phyloP scores from a whole-genome alignment of 1,140 invertebrate genomes.

The Pinna nobilis region DNA sequence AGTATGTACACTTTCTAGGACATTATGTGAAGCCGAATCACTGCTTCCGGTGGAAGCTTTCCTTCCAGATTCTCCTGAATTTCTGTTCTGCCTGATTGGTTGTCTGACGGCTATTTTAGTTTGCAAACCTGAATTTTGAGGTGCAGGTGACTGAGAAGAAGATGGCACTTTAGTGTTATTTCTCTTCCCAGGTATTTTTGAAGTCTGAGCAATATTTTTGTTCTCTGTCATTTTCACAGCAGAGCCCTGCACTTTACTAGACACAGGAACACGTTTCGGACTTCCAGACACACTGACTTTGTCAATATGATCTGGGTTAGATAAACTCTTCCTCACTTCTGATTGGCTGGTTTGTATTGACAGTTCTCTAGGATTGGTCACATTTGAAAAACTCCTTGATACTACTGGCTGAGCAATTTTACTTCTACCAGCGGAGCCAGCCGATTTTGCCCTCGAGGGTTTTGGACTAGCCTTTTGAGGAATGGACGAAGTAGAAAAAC shows the following conservation, averaged over 20 bases:
- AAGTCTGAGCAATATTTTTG: slow-evolving; percentile 27
- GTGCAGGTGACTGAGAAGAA: slow-evolving; percentile 21
- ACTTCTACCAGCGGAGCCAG: slow-evolving; percentile 17
- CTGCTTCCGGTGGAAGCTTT: neutral
- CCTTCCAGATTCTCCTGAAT: slow-evolving; percentile 5
- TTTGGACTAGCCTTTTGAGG: slow-evolving; percentile 29
- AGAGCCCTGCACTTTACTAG: slow-evolving; percentile 10
- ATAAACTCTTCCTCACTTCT: slow-evolving; percentile 30
- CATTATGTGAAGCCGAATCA: neutral
- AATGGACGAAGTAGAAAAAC: slow-evolving; percentile 50
- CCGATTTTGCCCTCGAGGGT: slow-evolving; percentile 19
- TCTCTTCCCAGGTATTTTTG: no score
- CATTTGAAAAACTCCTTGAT: slow-evolving; percentile 30
- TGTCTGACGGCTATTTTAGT: neutral
- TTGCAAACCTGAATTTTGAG: slow-evolving; percentile 20
- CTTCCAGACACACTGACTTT: slow-evolving; percentile 10
- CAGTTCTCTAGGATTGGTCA: slow-evolving; percentile 9
- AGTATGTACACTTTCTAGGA: slow-evolving; percentile 4
- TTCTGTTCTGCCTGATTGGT: slow-evolving; percentile 14
- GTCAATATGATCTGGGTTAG: slow-evolving; percentile 38
- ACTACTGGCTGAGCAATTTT: slow-evolving; percentile 25
- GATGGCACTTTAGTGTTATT: no score
- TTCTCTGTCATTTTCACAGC: slow-evolving; percentile 20
- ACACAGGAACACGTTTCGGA: slow-evolving; percentile 21
- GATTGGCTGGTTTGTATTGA: slow-evolving; percentile 16